Conservation (phyloP, 2,888 invertebrate genomes). For the Meiosimyza decipiens region DNA sequence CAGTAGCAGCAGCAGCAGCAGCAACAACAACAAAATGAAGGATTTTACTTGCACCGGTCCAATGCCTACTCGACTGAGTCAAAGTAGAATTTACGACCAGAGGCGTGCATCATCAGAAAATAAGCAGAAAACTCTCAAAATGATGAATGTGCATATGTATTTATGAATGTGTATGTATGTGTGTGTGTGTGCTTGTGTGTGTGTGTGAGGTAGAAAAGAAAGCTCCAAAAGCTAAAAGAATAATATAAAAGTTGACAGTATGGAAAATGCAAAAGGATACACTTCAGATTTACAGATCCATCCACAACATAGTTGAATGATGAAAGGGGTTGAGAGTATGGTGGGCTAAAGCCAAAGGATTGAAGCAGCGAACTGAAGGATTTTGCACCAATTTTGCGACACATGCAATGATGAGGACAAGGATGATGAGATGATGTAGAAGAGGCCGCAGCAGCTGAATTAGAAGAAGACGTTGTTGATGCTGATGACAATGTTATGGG, state of each 20-base stretch:
- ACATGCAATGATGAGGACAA: conserved; percentile 23
- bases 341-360: neutral
- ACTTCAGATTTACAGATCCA: conserved; percentile 41
- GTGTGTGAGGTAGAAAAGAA: conserved; percentile 13
- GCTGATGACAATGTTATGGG: conserved; percentile 62
- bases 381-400: conserved; percentile 40
- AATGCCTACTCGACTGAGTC: conserved; percentile 35
- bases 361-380: conserved; percentile 34
- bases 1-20: conserved; percentile 9
- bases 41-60: conserved; percentile 32
- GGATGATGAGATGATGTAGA: conserved; percentile 10
- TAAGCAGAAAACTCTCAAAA: conserved; percentile 36
- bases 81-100: conserved; percentile 42
- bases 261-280: conserved; percentile 40
- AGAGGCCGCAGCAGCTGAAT: conserved; percentile 1
- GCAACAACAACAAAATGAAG: conserved; percentile 20
- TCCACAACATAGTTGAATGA: conserved; percentile 2
- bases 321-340: neutral
- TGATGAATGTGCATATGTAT: conserved; percentile 33
- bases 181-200: conserved; percentile 22
- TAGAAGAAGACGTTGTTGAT: conserved; percentile 47
- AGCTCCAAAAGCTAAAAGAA: conserved; percentile 41
- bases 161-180: neutral
- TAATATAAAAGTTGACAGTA: conserved; percentile 42
- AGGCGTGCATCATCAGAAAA: conserved; percentile 43